Evolutionary conservation across 2,888 invertebrate genomes (phyloP).

Genomic region (Parochlus steinenii): DNA sequence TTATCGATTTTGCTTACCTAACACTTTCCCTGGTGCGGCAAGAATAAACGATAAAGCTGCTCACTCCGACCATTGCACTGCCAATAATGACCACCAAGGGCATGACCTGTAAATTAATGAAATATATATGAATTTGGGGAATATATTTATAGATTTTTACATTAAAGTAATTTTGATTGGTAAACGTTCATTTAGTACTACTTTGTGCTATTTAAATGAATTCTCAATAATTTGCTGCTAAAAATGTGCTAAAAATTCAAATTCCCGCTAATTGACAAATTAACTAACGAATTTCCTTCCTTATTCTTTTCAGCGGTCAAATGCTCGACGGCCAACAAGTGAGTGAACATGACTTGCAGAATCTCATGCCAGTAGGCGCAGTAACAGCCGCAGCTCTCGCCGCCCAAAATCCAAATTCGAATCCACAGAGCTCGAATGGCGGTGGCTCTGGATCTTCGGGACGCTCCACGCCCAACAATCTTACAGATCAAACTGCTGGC

Average conservation of each 20-base stretch:
- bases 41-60: constrained; percentile 18
- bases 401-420: constrained; percentile 17
- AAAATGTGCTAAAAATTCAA: too few species aligned
- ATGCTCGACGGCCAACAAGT: constrained; percentile 31
- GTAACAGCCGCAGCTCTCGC: constrained; percentile 15
- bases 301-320: constrained; percentile 35
- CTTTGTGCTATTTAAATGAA: constrained; percentile 4
- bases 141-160: too few species aligned
- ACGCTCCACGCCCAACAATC: constrained; percentile 51
- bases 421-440: constrained; percentile 14
- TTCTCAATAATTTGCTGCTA: too few species aligned
- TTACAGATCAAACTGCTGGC: constrained; percentile 49
- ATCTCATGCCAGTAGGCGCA: constrained; percentile 23
- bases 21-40: constrained; percentile 25
- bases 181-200: not conserved
- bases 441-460: constrained; percentile 47
- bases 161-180: too few species aligned
- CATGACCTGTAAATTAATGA: constrained; percentile 22
- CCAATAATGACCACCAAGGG: constrained; percentile 17
- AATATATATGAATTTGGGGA: too few species aligned
- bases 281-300: constrained; percentile 15
- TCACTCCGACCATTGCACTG: constrained; percentile 17
- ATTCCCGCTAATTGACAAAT: too few species aligned
- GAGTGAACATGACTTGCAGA: constrained; percentile 29
- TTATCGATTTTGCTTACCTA: constrained; percentile 23